Conservation (phyloP, 2,888 invertebrate genomes). For the Heliconius ismenius region DNA sequence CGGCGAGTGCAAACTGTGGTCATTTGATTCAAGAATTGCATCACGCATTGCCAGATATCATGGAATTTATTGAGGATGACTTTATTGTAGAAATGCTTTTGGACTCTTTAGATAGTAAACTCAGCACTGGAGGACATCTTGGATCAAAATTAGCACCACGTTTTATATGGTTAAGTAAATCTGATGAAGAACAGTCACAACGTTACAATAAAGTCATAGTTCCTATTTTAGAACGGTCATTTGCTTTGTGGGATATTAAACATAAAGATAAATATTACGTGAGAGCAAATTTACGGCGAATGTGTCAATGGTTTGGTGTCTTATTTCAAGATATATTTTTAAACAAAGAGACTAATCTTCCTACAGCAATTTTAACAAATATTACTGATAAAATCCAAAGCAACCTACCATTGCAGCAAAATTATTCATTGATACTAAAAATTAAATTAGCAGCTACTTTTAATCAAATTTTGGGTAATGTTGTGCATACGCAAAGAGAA, state of each 20-base stretch:
- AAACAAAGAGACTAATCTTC: slow-evolving; percentile 49
- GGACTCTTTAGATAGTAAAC: slow-evolving; percentile 53
- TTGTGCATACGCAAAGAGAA: slow-evolving; percentile 24
- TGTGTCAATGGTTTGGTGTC: slow-evolving; percentile 48
- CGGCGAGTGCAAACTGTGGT: slow-evolving; percentile 43
- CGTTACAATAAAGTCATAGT: slow-evolving; percentile 54
- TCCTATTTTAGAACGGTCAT: slow-evolving; percentile 54
- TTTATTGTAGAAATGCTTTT: slow-evolving; percentile 54
- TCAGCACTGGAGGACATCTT: slow-evolving; percentile 42
- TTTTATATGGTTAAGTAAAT: slow-evolving; percentile 54
- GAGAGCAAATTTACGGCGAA: slow-evolving; percentile 47
- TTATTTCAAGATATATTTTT: slow-evolving; percentile 48
- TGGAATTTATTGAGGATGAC: slow-evolving; percentile 54
- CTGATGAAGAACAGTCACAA: slow-evolving; percentile 51
- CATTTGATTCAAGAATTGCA: slow-evolving; percentile 44
- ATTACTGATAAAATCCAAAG: slow-evolving; percentile 50
- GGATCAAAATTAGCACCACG: slow-evolving; percentile 48
- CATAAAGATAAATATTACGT: slow-evolving; percentile 44
- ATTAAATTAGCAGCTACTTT: slow-evolving; percentile 1
- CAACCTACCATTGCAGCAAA: slow-evolving; percentile 52
- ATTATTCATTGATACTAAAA: slow-evolving; percentile 57
- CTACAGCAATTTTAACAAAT: slow-evolving; percentile 49
- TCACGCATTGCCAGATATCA: slow-evolving; percentile 49
- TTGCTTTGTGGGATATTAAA: slow-evolving; percentile 51
- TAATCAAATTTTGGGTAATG: slow-evolving; percentile 44